Evolutionary conservation across 1,140 invertebrate genomes (phyloP).

Genomic region (Bicyclus anynana): DNA sequence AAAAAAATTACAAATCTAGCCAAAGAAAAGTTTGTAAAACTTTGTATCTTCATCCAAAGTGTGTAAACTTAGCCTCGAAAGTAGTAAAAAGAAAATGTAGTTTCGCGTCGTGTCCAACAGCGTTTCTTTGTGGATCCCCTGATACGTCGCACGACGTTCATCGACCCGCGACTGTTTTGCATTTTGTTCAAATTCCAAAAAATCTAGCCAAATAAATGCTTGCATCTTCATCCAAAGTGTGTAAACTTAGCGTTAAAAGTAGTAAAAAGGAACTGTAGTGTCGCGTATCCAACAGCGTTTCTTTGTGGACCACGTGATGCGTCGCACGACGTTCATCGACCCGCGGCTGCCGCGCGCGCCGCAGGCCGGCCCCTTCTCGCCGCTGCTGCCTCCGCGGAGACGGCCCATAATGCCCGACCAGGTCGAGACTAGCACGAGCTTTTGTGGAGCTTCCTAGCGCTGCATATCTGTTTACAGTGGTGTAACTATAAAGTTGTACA

Average conservation of each 20-base stretch:
- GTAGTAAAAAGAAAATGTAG: not conserved
- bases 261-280: not conserved
- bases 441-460: not conserved
- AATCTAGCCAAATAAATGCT: no score
- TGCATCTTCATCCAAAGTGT: no score
- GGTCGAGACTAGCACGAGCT: constrained; percentile 6
- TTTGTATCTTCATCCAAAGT: no score
- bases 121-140: no score
- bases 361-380: constrained; percentile 57
- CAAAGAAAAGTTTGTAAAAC: no score
- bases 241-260: not conserved
- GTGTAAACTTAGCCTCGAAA: not conserved
- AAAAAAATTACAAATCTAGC: no score
- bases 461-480: not conserved
- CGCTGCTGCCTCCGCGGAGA: constrained; percentile 48
- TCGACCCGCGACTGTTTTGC: no score
- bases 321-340: constrained; percentile 97
- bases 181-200: no score
- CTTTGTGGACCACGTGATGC: constrained; percentile 96
- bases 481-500: no score
- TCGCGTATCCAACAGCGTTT: constrained; percentile 82
- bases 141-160: no score
- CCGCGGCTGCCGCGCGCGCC: constrained; percentile 87
- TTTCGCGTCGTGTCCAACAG: constrained; percentile 67
- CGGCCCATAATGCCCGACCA: constrained; percentile 35